Conservation (phyloP, 2,113 vertebrate species). For the Hemicordylus capensis region DNA sequence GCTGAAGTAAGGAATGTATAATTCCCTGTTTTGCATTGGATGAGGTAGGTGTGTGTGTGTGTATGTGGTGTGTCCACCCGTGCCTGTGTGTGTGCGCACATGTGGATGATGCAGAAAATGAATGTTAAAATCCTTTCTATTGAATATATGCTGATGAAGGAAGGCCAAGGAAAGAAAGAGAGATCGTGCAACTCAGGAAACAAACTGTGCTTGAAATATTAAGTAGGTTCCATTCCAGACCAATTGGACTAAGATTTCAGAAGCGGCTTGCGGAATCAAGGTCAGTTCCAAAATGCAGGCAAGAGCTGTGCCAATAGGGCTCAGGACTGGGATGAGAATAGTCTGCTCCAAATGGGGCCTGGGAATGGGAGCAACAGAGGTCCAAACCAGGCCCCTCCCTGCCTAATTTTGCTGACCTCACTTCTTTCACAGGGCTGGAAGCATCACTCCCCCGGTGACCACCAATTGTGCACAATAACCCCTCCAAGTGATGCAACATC, state of each 20-base stretch:
- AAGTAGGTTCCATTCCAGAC: neutral
- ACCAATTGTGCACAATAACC: too few species aligned
- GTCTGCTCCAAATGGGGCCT: too few species aligned
- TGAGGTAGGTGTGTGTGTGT: neutral
- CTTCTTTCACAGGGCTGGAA: too few species aligned
- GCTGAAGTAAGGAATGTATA: conserved; percentile 69
- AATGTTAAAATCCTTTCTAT: conserved; percentile 11
- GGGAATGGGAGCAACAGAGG: too few species aligned
- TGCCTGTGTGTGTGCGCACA: neutral
- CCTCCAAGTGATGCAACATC: too few species aligned
- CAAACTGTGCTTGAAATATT: neutral
- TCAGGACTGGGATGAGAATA: too few species aligned
- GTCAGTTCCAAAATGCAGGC: neutral
- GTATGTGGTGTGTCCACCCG: neutral
- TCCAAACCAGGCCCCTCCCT: too few species aligned
- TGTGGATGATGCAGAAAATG: conserved; percentile 7
- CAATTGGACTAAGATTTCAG: neutral
- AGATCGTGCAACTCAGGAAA: neutral
- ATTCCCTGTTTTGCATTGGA: conserved; percentile 70
- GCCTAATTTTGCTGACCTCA: too few species aligned
- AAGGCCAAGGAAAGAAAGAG: conserved; percentile 11
- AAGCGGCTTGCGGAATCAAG: neutral
- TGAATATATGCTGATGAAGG: neutral
- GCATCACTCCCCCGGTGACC: too few species aligned
- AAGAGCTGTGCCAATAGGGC: too few species aligned